Percentiles rank a stretch among this genome's conserved stretches.
Evolutionary conservation across 2,888 invertebrate species (phyloP).

Genomic region (Anorthoa munda): DNA sequence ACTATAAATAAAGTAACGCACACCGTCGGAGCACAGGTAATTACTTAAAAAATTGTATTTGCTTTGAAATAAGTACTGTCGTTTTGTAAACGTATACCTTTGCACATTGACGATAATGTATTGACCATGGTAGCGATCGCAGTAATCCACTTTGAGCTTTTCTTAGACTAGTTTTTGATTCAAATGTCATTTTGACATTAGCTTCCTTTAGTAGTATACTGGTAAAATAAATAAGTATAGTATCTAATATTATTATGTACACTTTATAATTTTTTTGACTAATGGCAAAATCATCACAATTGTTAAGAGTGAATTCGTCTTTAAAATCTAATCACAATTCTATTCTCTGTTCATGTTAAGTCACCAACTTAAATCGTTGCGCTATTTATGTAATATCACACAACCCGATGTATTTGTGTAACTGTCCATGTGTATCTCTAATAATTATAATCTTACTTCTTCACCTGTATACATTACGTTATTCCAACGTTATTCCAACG

Average conservation of each 20-base stretch:
- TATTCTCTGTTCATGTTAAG: conserved; percentile 75
- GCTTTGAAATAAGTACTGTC: conserved; percentile 68
- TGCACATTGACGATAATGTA: conserved; percentile 69
- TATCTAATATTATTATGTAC: conserved; percentile 65
- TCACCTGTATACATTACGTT: conserved; percentile 73
- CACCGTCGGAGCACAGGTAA: conserved; percentile 85
- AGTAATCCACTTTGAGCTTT: conserved; percentile 78
- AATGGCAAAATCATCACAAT: conserved; percentile 90
- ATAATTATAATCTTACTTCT: conserved; percentile 69
- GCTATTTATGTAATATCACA: conserved; percentile 69
- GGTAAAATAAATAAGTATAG: conserved; percentile 67
- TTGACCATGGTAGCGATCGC: conserved; percentile 70
- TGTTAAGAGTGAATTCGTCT: conserved; percentile 85
- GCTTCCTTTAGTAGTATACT: conserved; percentile 77
- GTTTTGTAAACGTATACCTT: conserved; percentile 63
- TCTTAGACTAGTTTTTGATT: conserved; percentile 74
- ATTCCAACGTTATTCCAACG: conserved; percentile 68
- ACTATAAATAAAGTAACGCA: conserved; percentile 73
- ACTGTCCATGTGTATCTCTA: conserved; percentile 70
- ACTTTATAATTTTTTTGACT: conserved; percentile 84
- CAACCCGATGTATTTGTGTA: conserved; percentile 66
- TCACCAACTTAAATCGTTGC: conserved; percentile 69
- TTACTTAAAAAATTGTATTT: conserved; percentile 64
- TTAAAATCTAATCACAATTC: conserved; percentile 66
- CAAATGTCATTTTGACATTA: conserved; percentile 72